Evolutionary conservation across 2,113 vertebrate genomes (phyloP), one percentile per base, ranked within the genome.

Genomic region (Amia ocellicauda): DNA sequence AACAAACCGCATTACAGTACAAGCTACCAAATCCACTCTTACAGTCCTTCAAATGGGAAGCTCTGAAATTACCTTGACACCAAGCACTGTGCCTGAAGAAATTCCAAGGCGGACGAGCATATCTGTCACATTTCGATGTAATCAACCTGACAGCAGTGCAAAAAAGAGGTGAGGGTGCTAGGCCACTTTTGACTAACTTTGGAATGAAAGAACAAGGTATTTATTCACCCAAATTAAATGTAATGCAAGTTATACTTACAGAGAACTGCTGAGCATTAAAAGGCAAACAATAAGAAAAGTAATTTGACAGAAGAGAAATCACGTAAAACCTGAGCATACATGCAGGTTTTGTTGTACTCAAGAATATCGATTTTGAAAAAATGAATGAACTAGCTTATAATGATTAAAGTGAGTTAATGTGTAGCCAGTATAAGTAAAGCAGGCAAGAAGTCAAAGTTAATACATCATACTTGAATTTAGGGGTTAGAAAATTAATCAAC

Each of bases 41-140:
- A 26, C 17, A 57, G 36, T 58, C 56, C 19, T 19, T 41, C n/a
- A 58, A 31, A 65, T 54, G 49, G 11, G 54, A 19, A 65, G 41
- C 42, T 24, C 41, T 27, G 63, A 65, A 65, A 58, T 65, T 58
- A 65, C 28, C 45, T 58, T 27, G 28, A 42, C 60, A 50, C 41
- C 41, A 40, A 58, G 58, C 43, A 58, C 63, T 50, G 49, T 45
- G 29, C 28, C 20, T 28, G 54, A 50, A 50, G 28, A 58, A 65
- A 27, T 43, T 28, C 16, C 45, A 41, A 20, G 20, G 28, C 31
- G 11, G 24, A 29, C 27, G 22, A 17, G 55, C 9, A 43, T 43
- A 58, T 26, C 63, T 58, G 63, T 58, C 63, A 65, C 36, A 29
- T 66, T 26, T 66, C 55, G 19, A 58, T 45, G 50, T 58, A 49